Conservation (phyloP, 2,888 invertebrate species). For the Zhuqinia jingwanae region DNA sequence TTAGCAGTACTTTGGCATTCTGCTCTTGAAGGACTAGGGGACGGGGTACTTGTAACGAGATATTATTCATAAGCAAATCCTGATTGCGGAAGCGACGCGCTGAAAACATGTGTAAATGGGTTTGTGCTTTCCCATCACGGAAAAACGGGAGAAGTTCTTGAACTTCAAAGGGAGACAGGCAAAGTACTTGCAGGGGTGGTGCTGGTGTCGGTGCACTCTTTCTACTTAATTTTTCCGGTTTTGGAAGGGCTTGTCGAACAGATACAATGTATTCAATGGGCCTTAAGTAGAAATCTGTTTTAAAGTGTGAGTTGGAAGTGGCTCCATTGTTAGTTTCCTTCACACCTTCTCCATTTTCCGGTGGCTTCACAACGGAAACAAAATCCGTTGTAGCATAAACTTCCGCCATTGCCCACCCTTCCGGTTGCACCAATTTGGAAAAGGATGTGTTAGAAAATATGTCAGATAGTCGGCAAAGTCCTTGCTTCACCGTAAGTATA, state of each 20-base stretch:
- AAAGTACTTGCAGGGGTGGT: neutral
- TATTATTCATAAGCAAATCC: constrained; percentile 35
- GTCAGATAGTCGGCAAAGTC: neutral
- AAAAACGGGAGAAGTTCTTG: constrained; percentile 54
- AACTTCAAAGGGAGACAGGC: constrained; percentile 57
- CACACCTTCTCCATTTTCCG: neutral
- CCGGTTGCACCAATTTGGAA: constrained; percentile 24
- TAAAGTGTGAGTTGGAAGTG: neutral
- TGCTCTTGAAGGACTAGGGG: neutral
- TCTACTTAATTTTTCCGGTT: neutral
- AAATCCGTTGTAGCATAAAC: constrained; percentile 67
- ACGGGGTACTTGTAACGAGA: constrained; percentile 12
- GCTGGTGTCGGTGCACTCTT: neutral
- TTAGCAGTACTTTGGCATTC: neutral
- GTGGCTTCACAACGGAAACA: constrained; percentile 36
- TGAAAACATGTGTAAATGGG: constrained; percentile 55
- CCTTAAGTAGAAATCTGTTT: constrained; percentile 43
- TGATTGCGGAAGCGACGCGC: neutral
- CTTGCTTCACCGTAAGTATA: neutral
- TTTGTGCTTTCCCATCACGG: neutral
- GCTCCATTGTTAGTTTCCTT: neutral
- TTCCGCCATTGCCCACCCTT: constrained; percentile 21
- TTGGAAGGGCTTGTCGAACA: neutral
- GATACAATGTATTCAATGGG: constrained; percentile 44
- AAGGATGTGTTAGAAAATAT: constrained; percentile 43